Base-by-base conservation (phyloP, 2,888 invertebrate species). In the Monochamus alternatus region DNA sequence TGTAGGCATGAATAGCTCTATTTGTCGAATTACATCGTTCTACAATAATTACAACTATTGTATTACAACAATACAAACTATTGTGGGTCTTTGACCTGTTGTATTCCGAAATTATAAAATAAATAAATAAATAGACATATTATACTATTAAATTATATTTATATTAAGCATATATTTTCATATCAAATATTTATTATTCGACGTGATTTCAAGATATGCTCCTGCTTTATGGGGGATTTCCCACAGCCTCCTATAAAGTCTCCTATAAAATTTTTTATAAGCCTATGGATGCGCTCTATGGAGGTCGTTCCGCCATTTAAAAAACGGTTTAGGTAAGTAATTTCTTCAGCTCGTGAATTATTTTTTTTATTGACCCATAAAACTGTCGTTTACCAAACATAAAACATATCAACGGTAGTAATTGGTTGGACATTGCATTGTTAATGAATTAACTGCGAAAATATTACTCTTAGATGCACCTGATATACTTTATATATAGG, bases 241-340 rank as follows among this genome's bases (percentile, higher is more conserved):
- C n/a, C n/a, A 14, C 55, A n/a, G n/a, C 55, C 22, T 7, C 22
- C n/a, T 55, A 55, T 55, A 47, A 38, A 38, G 38, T 38, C 7
- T 38, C 22, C 9, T n/a, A 64, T 64, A 64, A 64, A 32, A 64
- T 14, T 64, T n/a, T 64, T 64, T 64, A 64, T 30, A 30, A 30
- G 43, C 64, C 64, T 30, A 64, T 47, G 64, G 31, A 47, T 64
- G 44, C 22, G 22, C 31, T 47, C 30, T 30, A 64, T 64, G 64
- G 47, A 64, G 44, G 22, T 22, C 44, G 30, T 22, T 64, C 44
- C 44, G 64, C 14, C 22, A 30, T 64, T 64, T 64, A 64, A 64
- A 38, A 64, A 64, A 47, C 22, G 47, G 64, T 64, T 64, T 64
- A 64, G 31, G 47, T n/a, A 30, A 47, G 47, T n/a, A 30, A 47